Conservation (phyloP, 2,113 vertebrate species). For the Scomber japonicus region DNA sequence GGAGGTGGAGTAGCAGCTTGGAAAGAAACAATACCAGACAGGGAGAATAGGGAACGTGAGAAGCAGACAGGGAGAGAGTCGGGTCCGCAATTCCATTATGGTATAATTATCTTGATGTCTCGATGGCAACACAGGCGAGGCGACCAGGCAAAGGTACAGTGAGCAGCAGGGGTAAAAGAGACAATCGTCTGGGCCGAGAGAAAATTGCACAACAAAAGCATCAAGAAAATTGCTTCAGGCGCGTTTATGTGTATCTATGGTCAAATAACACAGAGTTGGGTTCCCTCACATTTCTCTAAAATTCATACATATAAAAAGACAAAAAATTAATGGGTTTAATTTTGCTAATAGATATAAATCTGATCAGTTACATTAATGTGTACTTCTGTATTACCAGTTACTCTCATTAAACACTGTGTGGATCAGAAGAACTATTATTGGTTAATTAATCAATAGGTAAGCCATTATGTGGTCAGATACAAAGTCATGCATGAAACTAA, state of each 20-base stretch:
- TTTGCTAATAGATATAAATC: background rate
- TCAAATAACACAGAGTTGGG: background rate
- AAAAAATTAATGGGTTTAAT: background rate
- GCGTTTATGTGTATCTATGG: background rate
- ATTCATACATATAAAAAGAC: background rate
- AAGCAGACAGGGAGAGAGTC: constrained; percentile 23
- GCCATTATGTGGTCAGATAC: background rate
- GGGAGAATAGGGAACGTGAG: background rate
- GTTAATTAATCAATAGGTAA: background rate
- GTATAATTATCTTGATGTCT: constrained; percentile 44
- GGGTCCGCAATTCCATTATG: constrained; percentile 31
- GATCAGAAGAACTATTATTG: background rate
- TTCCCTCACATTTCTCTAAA: background rate
- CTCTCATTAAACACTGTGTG: background rate
- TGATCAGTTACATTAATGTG: background rate
- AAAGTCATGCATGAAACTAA: background rate
- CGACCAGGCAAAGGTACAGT: background rate
- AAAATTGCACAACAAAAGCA: background rate
- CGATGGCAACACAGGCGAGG: constrained; percentile 24
- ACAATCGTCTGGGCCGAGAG: background rate
- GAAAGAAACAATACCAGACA: constrained; percentile 43
- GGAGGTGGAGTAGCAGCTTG: constrained; percentile 21
- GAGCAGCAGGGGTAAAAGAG: background rate
- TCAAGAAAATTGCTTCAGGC: background rate
- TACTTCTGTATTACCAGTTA: background rate